Base-by-base conservation (phyloP, 2,113 vertebrate genomes). In the Tachysurus vachellii region DNA sequence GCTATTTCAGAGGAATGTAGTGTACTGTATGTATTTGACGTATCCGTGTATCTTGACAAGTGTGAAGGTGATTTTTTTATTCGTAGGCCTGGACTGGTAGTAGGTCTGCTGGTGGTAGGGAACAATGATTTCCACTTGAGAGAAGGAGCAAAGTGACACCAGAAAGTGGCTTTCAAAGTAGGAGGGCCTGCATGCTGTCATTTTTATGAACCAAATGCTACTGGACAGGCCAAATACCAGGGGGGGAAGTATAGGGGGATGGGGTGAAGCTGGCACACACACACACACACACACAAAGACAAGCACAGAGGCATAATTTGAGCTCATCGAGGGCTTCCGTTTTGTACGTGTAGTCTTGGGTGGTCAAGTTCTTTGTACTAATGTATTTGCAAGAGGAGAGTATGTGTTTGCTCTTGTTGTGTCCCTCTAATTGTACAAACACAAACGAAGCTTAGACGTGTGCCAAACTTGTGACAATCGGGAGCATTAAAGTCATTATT, bases 81-180 rank as follows among this genome's bases (percentile, higher is more conserved):
- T 83, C 75, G 5, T 31, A 7, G 62, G 23, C 28, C 28, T 91
- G 91, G 93, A 93, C 92, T 93, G 36, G 36, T 36, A 1, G 36
- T 36, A 36, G 36, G 36, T 36, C 36, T 86, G 86, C 91, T 91
- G 93, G 92, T 94, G 92, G 93, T 94, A 93, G 57, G 94, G 94
- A 92, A 92, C 88, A 83, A 89, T 95, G 93, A 93, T 92, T 95
- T 95, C 93, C 91, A 92, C 93, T 93, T 92, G 93, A 94, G 92
- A 92, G 93, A 92, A 85, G 89, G 42, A 87, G 76, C 86, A 95
- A 92, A 95, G 94, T 93, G 92, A 93, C 92, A 90, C 93, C 88
- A 92, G 91, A 89, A 71, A 82, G 71, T 93, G 93, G 92, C 91
- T 88, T 90, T 94, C 92, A 86, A 92, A 93, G 94, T 95, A 94